Base-by-base conservation (phyloP, 2,888 invertebrate species). In the Lathronympha strigana region DNA sequence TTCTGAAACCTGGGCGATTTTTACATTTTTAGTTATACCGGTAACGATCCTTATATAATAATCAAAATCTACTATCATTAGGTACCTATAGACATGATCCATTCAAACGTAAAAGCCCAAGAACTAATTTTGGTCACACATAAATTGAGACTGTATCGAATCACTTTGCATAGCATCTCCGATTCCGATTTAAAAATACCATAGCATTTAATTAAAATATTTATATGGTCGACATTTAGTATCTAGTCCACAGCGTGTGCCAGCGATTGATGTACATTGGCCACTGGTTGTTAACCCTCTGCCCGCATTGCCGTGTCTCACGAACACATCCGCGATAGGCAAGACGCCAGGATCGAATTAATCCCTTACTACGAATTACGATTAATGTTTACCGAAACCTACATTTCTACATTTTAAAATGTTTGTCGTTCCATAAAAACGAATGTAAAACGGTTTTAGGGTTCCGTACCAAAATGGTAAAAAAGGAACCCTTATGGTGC, bases 231-330 rank as follows among this genome's bases (percentile, higher is more conserved):
- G 64, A 64, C 58, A 64, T 64, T 60, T 64, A 51, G 51, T 64
- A 64, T 60, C 15, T 64, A 64, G 58, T 60, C 64, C 64, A 17
- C 51, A 15, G 15, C 21, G 50, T 36, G 51, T 66, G 66, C 66
- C 66, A 66, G 38, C 53, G 57, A 47, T 54, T 58, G 54, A 40
- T 61, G 66, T 76, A 74, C 75, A 76, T 75, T 77, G 68, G 73
- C 72, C 64, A 72, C 47, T 75, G 75, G 71, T 75, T 72, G 75
- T 80, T 78, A 79, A 78, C 79, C 73, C 73, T 66, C 69, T 69
- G 71, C 77, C 84, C 81, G 85, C 80, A 81, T 86, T 81, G 79
- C 81, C 74, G 78, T 82, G 81, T 79, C 79, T 78, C 72, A 69
- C 69, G 69, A 70, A 73, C 76, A 77, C 79, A 83, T 88, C 87